These are phyloP conservation scores for Cyaniris semiargus DNA, from an alignment of 2,888 invertebrate species.

Conservation along the genomic window DNA sequence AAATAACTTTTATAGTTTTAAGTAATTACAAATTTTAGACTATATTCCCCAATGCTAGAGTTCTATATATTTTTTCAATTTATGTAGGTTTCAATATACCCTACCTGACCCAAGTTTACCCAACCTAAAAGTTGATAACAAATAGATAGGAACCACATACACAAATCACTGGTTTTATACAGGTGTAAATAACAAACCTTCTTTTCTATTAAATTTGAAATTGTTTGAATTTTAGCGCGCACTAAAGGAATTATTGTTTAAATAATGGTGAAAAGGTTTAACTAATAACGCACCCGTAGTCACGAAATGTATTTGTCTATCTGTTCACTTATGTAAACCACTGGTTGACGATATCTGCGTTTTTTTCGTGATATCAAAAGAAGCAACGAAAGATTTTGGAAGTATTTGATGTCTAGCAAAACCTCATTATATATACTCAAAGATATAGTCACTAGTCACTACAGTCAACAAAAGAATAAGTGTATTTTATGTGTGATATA, in stretches of 20 bases:
- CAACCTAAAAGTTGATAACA: neutral
- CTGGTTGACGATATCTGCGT: slow-evolving; percentile 45
- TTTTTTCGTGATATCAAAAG: neutral
- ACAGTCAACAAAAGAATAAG: no score
- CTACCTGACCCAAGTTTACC: neutral
- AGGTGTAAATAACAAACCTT: neutral
- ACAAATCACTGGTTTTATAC: neutral
- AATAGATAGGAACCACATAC: neutral
- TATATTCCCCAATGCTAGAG: neutral
- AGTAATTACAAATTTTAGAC: neutral
- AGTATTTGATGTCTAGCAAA: neutral
- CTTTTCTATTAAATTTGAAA: slow-evolving; percentile 36
- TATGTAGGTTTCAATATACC: neutral
- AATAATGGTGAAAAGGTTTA: slow-evolving; percentile 71
- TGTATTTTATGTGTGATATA: neutral
- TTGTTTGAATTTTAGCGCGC: slow-evolving; percentile 77
- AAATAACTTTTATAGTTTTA: neutral
- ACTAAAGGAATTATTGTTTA: slow-evolving; percentile 70
- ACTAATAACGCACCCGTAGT: slow-evolving; percentile 66
- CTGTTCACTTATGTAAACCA: slow-evolving; percentile 53
- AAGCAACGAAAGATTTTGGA: neutral
- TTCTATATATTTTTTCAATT: neutral
- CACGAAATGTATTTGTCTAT: slow-evolving; percentile 56
- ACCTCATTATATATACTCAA: neutral
- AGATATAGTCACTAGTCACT: no score